Percentiles rank a stretch among this genome's conserved stretches.
Evolutionary conservation across 2,113 vertebrate genomes (phyloP).

Genomic region (Hypomesus transpacificus): DNA sequence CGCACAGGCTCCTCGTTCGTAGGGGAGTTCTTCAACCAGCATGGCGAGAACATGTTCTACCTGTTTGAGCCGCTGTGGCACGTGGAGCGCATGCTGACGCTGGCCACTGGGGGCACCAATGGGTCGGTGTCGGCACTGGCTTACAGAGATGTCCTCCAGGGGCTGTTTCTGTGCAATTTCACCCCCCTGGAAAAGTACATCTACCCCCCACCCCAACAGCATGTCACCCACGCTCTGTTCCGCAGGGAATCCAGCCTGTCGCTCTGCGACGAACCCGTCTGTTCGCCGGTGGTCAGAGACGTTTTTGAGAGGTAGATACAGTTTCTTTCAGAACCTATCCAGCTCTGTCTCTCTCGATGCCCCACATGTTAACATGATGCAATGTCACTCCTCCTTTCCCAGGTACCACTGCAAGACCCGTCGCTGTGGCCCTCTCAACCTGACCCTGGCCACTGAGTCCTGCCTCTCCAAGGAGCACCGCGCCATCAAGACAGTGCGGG

Average conservation of each 20-base stretch:
- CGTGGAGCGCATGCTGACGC: slow-evolving; percentile 79
- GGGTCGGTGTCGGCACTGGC: slow-evolving; percentile 73
- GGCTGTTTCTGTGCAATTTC: slow-evolving; percentile 88
- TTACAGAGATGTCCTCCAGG: slow-evolving; percentile 87
- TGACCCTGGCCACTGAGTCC: slow-evolving; percentile 83
- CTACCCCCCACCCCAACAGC: slow-evolving; percentile 75
- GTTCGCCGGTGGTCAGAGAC: slow-evolving; percentile 79
- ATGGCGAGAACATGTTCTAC: slow-evolving; percentile 89
- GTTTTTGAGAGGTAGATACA: slow-evolving; percentile 78
- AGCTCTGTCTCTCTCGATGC: neutral
- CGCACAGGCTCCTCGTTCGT: slow-evolving; percentile 94
- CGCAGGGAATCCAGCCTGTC: slow-evolving; percentile 88
- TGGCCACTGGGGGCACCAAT: slow-evolving; percentile 69
- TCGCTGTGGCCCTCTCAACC: slow-evolving; percentile 87
- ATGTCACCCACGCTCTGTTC: slow-evolving; percentile 83
- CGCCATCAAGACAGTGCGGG: slow-evolving; percentile 87
- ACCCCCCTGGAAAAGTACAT: slow-evolving; percentile 88
- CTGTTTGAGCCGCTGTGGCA: slow-evolving; percentile 97
- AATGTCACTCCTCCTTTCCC: neutral
- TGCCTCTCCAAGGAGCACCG: slow-evolving; percentile 84
- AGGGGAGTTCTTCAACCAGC: slow-evolving; percentile 96
- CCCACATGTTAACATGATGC: neutral
- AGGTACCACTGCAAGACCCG: slow-evolving; percentile 85
- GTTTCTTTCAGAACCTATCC: neutral
- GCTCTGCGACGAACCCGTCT: slow-evolving; percentile 86